Percentiles rank a stretch among this genome's conserved stretches.
Conservation (phyloP, 2,888 invertebrate species). For the Microdon myrmicae region DNA sequence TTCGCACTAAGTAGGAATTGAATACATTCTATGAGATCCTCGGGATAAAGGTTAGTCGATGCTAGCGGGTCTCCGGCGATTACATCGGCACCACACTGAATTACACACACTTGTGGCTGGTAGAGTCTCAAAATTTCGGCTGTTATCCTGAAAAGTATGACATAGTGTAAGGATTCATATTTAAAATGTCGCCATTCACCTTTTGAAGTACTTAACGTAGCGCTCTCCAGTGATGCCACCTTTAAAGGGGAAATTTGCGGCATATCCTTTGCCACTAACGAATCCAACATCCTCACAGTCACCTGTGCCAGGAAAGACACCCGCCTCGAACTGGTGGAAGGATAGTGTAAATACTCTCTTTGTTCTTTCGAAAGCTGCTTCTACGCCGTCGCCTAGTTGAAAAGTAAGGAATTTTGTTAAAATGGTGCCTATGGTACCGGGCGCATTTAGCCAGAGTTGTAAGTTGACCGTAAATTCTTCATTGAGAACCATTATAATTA, state of each 20-base stretch:
- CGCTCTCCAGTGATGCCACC: conserved; percentile 74
- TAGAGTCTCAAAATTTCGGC: conserved; percentile 68
- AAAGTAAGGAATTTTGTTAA: too few relatives aligned
- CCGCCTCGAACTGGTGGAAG: conserved; percentile 78
- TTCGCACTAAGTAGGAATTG: conserved; percentile 69
- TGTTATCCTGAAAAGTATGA: conserved; percentile 67
- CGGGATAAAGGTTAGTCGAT: conserved; percentile 75
- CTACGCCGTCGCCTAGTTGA: conserved; percentile 85
- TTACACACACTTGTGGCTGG: conserved; percentile 75
- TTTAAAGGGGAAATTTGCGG: conserved; percentile 79
- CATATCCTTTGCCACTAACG: conserved; percentile 73
- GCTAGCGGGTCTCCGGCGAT: conserved; percentile 79
- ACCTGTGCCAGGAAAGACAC: conserved; percentile 84
- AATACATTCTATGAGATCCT: conserved; percentile 72
- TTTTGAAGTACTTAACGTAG: conserved; percentile 72
- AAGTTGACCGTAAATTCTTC: too few relatives aligned
- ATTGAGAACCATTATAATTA: too few relatives aligned
- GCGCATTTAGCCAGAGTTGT: too few relatives aligned
- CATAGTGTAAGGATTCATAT: too few relatives aligned
- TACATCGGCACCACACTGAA: conserved; percentile 86
- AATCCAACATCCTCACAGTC: conserved; percentile 72
- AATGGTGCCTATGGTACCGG: too few relatives aligned
- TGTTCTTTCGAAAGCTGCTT: conserved; percentile 79
- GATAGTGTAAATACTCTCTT: conserved; percentile 81
- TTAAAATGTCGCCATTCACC: conserved; percentile 67